A percentile compares a stretch with the other conserved stretches of the same genome.
Conservation (phyloP, 2,113 vertebrate species). For the Atlantisia rogersi region DNA sequence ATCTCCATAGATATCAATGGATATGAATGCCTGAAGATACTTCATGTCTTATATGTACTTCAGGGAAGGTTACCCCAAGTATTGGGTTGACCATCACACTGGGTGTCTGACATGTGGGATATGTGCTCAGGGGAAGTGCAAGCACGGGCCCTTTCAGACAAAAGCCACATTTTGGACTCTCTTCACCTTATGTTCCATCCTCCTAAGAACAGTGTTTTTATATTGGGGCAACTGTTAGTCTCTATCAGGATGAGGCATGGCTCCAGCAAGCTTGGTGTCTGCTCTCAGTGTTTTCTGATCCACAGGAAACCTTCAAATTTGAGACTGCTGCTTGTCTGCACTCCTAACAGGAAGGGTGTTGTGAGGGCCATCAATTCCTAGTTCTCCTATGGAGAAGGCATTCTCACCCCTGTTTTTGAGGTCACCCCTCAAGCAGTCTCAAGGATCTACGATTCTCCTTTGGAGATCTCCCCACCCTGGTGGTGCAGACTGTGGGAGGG, state of each 20-base stretch:
- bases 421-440: neutral
- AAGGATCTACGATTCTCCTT: neutral
- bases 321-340: neutral
- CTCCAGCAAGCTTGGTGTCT: neutral
- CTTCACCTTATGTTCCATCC: neutral
- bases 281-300: neutral
- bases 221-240: fast-evolving
- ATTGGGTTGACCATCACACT: neutral
- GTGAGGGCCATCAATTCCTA: neutral
- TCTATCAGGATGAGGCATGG: neutral
- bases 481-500: neutral
- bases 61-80: neutral
- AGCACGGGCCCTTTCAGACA: neutral
- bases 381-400: neutral
- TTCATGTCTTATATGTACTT: neutral
- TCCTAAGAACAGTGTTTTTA: neutral
- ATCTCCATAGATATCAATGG: neutral
- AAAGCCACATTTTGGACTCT: neutral
- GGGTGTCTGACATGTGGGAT: neutral
- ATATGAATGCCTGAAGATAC: neutral
- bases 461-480: neutral
- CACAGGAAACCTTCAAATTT: neutral
- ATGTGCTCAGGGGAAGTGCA: neutral
- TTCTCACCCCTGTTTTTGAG: neutral
- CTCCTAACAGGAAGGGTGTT: neutral